Percentiles rank a stretch among this genome's conserved stretches.
These are phyloP conservation scores for Periophthalmodon schlosseri DNA, from an alignment of 2,113 vertebrate genomes.

Conservation along the genomic window DNA sequence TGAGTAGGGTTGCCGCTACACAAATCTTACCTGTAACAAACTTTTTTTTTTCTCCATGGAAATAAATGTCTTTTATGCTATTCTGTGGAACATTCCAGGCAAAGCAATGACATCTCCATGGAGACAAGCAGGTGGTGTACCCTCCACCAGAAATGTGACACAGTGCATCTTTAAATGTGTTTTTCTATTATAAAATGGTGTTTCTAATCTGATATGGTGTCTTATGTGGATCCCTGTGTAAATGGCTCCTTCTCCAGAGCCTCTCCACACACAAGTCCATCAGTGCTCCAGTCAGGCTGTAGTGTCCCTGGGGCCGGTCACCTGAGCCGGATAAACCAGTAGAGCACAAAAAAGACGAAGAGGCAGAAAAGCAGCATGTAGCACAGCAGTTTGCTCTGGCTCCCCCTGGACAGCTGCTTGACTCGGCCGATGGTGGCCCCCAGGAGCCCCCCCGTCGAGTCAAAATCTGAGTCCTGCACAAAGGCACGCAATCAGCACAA, in stretches of 20 bases:
- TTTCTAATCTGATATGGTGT: not conserved
- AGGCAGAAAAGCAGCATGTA: slow-evolving; percentile 94
- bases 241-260: not conserved
- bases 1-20: no score
- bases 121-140: no score
- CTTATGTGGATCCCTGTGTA: not conserved
- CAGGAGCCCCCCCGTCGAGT: slow-evolving; percentile 90
- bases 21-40: no score
- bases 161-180: no score
- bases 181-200: not conserved
- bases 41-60: no score
- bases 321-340: slow-evolving; percentile 91
- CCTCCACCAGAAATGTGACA: no score
- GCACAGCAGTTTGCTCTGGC: slow-evolving; percentile 90
- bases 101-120: no score
- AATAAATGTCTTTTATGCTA: no score
- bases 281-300: not conserved
- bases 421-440: slow-evolving; percentile 91
- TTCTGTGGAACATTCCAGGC: no score
- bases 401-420: slow-evolving; percentile 90
- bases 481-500: not conserved
- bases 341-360: slow-evolving; percentile 95
- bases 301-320: slow-evolving; percentile 49
- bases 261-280: not conserved
- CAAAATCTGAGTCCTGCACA: slow-evolving; percentile 90